These are phyloP conservation scores for Microcebus tavaratra DNA, from an alignment of 2,113 vertebrate genomes.

Conservation along the genomic window DNA sequence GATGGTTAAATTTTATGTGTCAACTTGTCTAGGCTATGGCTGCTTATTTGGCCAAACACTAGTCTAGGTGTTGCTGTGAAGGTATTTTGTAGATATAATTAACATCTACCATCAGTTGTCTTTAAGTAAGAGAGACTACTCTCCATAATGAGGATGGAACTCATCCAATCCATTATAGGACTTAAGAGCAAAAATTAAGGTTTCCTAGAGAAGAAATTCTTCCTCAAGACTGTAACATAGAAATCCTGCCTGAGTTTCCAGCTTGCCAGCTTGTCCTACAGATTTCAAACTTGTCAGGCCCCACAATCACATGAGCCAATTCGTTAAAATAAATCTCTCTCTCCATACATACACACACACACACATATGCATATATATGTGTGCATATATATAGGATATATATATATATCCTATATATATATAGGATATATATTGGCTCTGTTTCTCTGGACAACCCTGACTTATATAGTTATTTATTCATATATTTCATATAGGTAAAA, in stretches of 20 bases:
- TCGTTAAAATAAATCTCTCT: not conserved
- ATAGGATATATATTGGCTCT: not conserved
- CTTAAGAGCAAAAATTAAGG: not conserved
- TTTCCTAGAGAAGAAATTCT: not conserved
- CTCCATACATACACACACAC: not conserved
- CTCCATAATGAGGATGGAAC: not conserved
- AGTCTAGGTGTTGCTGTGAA: not conserved
- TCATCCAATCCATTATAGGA: not conserved
- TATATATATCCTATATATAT: no score
- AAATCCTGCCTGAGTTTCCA: not conserved
- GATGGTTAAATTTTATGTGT: not conserved
- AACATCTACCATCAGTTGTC: not conserved
- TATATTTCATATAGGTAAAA: not conserved
- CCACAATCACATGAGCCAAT: not conserved
- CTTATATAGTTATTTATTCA: not conserved
- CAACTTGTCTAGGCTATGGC: not conserved
- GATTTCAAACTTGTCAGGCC: not conserved
- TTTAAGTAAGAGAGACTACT: conserved; percentile 10
- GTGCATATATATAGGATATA: no score
- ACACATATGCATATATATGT: no score
- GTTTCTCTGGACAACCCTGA: conserved; percentile 23
- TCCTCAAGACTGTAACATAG: not conserved
- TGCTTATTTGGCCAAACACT: not conserved
- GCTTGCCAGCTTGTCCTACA: not conserved
- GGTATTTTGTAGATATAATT: not conserved